Evolutionary conservation across 2,797 vertebrate species (phyloP).

Genomic region (Lepilemur ruficaudatus): DNA sequence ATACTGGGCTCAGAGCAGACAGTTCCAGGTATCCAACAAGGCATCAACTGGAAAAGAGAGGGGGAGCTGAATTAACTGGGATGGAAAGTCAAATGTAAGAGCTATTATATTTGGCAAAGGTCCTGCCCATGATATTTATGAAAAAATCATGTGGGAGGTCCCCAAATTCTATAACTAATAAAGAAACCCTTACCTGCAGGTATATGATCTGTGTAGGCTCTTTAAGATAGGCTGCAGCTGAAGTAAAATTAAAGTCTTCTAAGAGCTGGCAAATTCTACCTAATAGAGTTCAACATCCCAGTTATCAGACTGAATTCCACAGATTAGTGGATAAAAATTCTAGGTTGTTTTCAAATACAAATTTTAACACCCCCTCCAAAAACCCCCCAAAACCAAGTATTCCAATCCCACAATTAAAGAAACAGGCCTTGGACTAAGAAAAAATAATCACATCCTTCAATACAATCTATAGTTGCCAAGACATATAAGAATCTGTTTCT

Average conservation of each 20-base stretch:
- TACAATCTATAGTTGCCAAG: conserved; percentile 46
- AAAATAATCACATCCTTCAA: conserved; percentile 35
- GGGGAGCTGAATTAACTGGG: neutral
- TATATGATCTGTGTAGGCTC: neutral
- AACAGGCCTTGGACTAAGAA: neutral
- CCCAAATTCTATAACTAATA: conserved; percentile 21
- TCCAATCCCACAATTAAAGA: conserved; percentile 48
- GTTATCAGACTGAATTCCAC: conserved; percentile 47
- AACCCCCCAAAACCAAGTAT: conserved; percentile 30
- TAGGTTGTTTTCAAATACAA: conserved; percentile 54
- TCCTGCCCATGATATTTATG: neutral
- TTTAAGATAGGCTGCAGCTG: conserved; percentile 2
- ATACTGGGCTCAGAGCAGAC: neutral
- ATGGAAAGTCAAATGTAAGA: neutral
- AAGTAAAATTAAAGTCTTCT: conserved; percentile 54
- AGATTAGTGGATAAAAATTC: conserved; percentile 39
- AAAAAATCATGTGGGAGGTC: neutral
- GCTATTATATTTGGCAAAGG: neutral
- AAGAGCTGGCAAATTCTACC: conserved; percentile 26
- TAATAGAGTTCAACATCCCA: neutral
- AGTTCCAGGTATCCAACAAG: neutral
- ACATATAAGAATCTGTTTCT: conserved; percentile 57
- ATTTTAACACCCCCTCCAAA: neutral
- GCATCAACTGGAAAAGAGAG: neutral
- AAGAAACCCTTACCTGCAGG: conserved; percentile 53